Evolutionary conservation across 2,888 invertebrate species (phyloP).

Genomic region (Drosophila kokeensis): DNA sequence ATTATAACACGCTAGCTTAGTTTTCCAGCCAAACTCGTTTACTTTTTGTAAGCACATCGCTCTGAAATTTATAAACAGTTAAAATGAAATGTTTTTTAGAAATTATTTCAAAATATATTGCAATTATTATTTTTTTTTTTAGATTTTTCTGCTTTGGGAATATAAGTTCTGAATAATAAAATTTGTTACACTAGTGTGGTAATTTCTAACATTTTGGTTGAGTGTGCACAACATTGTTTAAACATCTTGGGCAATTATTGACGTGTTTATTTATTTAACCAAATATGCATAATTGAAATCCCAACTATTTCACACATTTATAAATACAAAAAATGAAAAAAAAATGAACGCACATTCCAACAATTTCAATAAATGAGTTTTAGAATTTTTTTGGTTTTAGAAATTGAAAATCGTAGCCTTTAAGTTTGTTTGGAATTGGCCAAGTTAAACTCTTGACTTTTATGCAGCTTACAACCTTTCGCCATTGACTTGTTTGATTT

Average conservation of each 20-base stretch:
- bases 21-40: neutral
- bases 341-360: slow-evolving; percentile 1
- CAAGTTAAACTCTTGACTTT: neutral
- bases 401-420: neutral
- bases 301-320: slow-evolving; percentile 28
- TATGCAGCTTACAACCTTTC: neutral
- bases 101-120: neutral
- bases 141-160: too few species aligned
- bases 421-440: neutral
- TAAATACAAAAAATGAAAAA: slow-evolving; percentile 5
- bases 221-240: slow-evolving; percentile 18
- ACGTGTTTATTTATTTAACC: slow-evolving; percentile 43
- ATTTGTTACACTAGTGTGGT: neutral
- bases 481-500: slow-evolving; percentile 51
- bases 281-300: slow-evolving; percentile 38
- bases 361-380: slow-evolving; percentile 12
- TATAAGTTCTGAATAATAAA: neutral
- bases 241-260: slow-evolving; percentile 5
- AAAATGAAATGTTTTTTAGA: neutral
- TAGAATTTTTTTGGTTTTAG: too few species aligned
- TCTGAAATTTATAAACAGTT: neutral
- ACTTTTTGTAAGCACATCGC: neutral
- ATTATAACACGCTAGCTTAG: neutral
- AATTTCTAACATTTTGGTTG: neutral
- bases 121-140: fast-evolving